A percentile compares a stretch with the other conserved stretches of the same genome.
Evolutionary conservation across 2,113 vertebrate genomes (phyloP).

Genomic region (Oxygymnocypris stewartii): DNA sequence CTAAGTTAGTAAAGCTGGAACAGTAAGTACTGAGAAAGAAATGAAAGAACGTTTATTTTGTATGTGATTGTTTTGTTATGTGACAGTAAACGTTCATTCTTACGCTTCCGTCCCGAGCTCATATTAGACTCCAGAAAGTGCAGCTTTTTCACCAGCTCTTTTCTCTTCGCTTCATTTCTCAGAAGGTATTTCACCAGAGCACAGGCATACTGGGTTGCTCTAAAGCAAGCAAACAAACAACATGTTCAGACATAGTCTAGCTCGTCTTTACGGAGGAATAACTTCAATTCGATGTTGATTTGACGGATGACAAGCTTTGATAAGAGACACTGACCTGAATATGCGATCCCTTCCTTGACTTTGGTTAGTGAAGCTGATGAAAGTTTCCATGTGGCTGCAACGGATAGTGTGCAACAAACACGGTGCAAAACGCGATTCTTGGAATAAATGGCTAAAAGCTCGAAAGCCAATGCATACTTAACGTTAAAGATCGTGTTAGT

Average conservation of each 20-base stretch:
- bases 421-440: no score
- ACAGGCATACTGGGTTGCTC: conserved; percentile 91
- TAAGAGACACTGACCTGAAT: conserved; percentile 79
- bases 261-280: not conserved
- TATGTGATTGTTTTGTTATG: not conserved
- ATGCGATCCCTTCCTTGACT: conserved; percentile 88
- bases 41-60: not conserved
- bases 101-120: conserved; percentile 92
- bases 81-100: conserved; percentile 66
- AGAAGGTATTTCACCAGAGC: conserved; percentile 86
- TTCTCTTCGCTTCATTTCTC: conserved; percentile 74
- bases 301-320: not conserved
- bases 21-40: not conserved
- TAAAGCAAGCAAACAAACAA: conserved; percentile 69
- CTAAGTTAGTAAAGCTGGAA: not conserved
- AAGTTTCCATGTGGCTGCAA: conserved; percentile 79
- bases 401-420: not conserved
- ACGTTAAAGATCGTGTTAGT: not conserved
- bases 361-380: conserved; percentile 80
- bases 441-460: not conserved
- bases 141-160: conserved; percentile 82
- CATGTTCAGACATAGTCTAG: not conserved
- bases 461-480: no score
- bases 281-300: not conserved
- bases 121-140: conserved; percentile 86